phyloP scores from a whole-genome alignment of 2,888 invertebrate genomes.

The Volucella inflata region DNA sequence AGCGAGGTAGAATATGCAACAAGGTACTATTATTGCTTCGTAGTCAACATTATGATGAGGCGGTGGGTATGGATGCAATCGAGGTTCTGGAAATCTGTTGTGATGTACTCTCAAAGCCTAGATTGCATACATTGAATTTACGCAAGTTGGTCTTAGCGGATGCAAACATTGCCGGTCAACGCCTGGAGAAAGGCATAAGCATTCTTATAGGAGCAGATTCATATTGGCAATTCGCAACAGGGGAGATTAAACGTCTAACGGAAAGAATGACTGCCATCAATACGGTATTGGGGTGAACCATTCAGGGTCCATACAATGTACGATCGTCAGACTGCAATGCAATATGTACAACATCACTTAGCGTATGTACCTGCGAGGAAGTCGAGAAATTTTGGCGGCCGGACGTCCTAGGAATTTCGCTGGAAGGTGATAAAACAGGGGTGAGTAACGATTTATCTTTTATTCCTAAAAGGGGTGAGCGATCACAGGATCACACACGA shows the following conservation, averaged over 20 bases:
- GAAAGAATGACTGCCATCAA: too few relatives aligned
- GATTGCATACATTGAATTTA: neutral
- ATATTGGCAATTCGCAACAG: neutral
- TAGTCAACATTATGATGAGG: conserved; percentile 15
- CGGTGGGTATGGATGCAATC: conserved; percentile 5
- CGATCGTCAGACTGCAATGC: neutral
- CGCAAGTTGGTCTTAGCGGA: neutral
- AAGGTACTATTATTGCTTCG: conserved; percentile 3
- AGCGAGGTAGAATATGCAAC: conserved; percentile 4
- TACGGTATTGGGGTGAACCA: too few relatives aligned
- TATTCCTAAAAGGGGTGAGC: too few relatives aligned
- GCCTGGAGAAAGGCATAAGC: neutral
- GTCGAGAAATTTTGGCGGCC: neutral
- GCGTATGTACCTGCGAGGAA: neutral
- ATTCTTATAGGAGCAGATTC: conserved; percentile 5
- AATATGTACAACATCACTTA: neutral
- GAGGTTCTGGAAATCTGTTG: conserved; percentile 12
- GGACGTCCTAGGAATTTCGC: conserved; percentile 2
- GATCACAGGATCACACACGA: neutral
- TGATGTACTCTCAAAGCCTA: conserved; percentile 3
- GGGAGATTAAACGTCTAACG: too few relatives aligned
- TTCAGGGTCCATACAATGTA: too few relatives aligned
- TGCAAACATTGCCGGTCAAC: neutral
- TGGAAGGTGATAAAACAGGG: too few relatives aligned
- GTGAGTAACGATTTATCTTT: too few relatives aligned